These are phyloP conservation scores for Nannoperca obscura DNA, from an alignment of 2,797 vertebrate species.

Conservation along the genomic window DNA sequence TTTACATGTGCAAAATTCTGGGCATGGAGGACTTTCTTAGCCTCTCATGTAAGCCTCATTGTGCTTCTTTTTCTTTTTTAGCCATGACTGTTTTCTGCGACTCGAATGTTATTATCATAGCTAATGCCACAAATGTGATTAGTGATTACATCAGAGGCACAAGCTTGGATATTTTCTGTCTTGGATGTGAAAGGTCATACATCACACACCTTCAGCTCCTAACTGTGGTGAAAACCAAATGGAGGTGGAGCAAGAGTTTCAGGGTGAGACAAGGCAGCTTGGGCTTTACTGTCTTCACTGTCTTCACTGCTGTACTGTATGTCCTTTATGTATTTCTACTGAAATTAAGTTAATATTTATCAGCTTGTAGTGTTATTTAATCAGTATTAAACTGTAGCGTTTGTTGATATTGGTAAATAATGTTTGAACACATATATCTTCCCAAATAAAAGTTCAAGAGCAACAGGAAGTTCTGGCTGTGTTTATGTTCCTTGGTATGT, in stretches of 20 bases:
- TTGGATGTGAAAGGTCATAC: constrained; percentile 14
- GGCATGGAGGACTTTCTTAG: constrained; percentile 36
- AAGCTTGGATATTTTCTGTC: constrained; percentile 22
- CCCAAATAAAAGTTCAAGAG: constrained; percentile 63
- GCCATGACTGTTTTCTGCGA: constrained; percentile 4
- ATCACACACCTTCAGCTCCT: constrained; percentile 1
- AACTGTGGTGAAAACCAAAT: constrained; percentile 26
- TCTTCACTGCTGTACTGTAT: constrained; percentile 37
- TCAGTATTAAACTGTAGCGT: constrained; percentile 56
- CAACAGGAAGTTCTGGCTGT: no score
- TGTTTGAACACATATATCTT: constrained; percentile 56
- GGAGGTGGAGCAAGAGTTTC: constrained; percentile 29
- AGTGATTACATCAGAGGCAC: constrained; percentile 23
- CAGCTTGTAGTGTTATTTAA: constrained; percentile 54
- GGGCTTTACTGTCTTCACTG: constrained; percentile 33
- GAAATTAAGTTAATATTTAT: constrained; percentile 46
- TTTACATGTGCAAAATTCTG: constrained; percentile 40
- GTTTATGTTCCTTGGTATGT: background rate
- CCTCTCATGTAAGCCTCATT: constrained; percentile 42
- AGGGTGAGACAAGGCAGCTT: constrained; percentile 21
- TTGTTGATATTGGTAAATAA: constrained; percentile 50
- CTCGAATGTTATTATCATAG: constrained; percentile 8
- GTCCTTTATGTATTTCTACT: constrained; percentile 54
- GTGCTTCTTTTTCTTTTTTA: background rate
- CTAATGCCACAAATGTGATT: constrained; percentile 26